Conservation (phyloP, 2,797 vertebrate species). For the Parauchenoglanis punctatus region DNA sequence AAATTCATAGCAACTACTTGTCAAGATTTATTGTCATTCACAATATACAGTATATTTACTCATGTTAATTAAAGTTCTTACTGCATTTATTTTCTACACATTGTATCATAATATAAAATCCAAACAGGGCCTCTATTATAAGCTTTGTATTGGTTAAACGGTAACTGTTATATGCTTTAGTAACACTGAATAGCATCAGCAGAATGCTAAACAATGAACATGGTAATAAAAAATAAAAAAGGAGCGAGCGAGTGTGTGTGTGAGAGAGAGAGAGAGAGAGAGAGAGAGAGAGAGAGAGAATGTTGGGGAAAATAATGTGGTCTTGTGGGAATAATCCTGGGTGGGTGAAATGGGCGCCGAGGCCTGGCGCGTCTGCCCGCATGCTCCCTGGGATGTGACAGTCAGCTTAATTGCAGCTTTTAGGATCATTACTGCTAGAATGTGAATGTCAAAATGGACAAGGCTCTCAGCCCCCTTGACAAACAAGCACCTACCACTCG, state of each 20-base stretch:
- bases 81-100: neutral
- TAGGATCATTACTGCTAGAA: slow-evolving; percentile 82
- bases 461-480: slow-evolving; percentile 75
- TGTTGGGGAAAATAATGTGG: slow-evolving; percentile 58
- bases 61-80: neutral
- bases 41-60: neutral
- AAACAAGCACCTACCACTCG: slow-evolving; percentile 75
- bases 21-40: neutral
- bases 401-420: slow-evolving; percentile 82
- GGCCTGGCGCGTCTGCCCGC: slow-evolving; percentile 68
- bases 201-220: slow-evolving; percentile 39
- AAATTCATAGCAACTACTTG: neutral
- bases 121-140: neutral
- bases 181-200: slow-evolving; percentile 2
- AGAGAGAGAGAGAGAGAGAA: slow-evolving; percentile 14
- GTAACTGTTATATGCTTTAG: slow-evolving; percentile 4
- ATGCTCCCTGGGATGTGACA: slow-evolving; percentile 75
- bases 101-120: neutral
- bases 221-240: slow-evolving; percentile 39
- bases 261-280: slow-evolving; percentile 2
- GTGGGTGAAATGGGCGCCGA: slow-evolving; percentile 74
- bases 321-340: slow-evolving; percentile 75
- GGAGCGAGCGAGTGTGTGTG: neutral
- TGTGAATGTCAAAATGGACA: slow-evolving; percentile 81
- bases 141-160: slow-evolving; percentile 6